Percentiles rank a stretch among this genome's conserved stretches.
Conservation (phyloP, 2,888 invertebrate genomes). For the Lucinisca nassula region DNA sequence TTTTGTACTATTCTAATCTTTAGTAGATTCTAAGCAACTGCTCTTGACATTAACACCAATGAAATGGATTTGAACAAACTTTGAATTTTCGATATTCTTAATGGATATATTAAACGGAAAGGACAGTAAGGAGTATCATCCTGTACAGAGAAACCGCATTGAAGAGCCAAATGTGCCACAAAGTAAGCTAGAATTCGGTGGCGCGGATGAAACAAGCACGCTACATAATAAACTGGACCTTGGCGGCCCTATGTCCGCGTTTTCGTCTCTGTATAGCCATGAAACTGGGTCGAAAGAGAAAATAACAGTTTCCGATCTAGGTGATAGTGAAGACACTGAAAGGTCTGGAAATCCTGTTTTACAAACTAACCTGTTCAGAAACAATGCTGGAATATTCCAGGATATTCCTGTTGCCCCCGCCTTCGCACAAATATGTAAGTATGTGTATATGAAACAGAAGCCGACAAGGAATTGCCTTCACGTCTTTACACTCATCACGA, state of each 20-base stretch:
- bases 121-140: neutral
- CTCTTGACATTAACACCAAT: too few species aligned
- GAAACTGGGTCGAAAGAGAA: neutral
- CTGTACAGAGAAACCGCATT: neutral
- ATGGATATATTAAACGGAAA: neutral
- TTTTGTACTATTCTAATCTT: too few species aligned
- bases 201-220: neutral
- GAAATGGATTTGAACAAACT: neutral
- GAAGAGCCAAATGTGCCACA: neutral
- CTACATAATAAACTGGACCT: neutral
- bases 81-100: neutral
- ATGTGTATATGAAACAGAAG: too few species aligned
- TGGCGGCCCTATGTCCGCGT: conserved; percentile 65
- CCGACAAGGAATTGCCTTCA: too few species aligned
- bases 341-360: neutral
- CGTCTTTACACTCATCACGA: too few species aligned
- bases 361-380: neutral
- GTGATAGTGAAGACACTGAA: neutral
- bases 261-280: conserved; percentile 35
- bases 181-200: neutral
- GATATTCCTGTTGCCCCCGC: conserved; percentile 65
- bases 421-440: conserved; percentile 70
- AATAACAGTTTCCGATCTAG: neutral
- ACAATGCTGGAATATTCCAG: neutral
- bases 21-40: neutral